Evolutionary conservation across 2,797 vertebrate species (phyloP).

Genomic region (Gallirallus australis): DNA sequence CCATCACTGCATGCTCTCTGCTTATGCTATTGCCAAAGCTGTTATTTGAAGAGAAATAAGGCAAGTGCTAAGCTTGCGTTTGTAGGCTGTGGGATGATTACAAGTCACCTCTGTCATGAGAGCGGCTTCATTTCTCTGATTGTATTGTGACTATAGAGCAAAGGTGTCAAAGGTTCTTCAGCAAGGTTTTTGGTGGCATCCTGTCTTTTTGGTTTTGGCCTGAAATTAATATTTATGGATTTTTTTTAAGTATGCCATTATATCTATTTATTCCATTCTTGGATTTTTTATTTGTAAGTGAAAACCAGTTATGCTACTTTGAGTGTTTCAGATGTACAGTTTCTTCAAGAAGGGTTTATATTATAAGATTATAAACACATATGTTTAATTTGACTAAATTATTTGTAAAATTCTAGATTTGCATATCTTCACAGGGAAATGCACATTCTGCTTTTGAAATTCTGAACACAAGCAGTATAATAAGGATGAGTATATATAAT

Average conservation of each 20-base stretch:
- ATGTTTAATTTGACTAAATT: neutral
- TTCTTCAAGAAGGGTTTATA: neutral
- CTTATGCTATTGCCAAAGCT: neutral
- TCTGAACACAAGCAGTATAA: neutral
- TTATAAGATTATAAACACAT: neutral
- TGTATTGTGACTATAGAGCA: neutral
- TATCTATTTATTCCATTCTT: neutral
- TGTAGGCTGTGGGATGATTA: neutral
- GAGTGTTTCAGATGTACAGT: neutral
- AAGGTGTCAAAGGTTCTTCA: neutral
- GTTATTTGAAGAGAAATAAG: neutral
- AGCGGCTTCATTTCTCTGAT: neutral
- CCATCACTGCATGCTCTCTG: neutral
- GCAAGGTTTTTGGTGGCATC: neutral
- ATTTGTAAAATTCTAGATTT: neutral
- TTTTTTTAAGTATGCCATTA: neutral
- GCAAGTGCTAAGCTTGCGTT: neutral
- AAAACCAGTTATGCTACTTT: neutral
- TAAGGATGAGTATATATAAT: neutral
- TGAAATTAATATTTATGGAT: neutral
- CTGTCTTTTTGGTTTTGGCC: rapidly evolving
- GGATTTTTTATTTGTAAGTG: neutral
- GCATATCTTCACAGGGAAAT: neutral
- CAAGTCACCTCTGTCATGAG: neutral
- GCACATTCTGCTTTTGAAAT: neutral